phyloP scores from a whole-genome alignment of 2,888 invertebrate species.

The Leucoma salicis region DNA sequence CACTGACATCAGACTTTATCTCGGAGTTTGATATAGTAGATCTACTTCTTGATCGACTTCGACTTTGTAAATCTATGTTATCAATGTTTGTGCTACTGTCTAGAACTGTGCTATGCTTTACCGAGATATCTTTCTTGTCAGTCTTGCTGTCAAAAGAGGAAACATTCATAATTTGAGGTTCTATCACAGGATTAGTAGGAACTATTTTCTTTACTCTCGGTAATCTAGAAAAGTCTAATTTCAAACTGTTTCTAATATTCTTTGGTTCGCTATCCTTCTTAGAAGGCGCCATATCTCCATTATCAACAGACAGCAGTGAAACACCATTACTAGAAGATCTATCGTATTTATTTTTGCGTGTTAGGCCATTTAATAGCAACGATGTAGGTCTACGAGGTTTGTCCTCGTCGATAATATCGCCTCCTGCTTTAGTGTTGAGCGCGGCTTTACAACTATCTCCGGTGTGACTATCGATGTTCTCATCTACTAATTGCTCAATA shows the following conservation, averaged over 20 bases:
- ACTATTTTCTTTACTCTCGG: slow-evolving; percentile 83
- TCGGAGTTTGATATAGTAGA: slow-evolving; percentile 75
- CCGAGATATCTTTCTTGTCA: slow-evolving; percentile 53
- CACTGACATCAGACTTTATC: slow-evolving; percentile 66
- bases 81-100: slow-evolving; percentile 45
- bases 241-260: slow-evolving; percentile 75
- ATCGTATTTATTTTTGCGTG: slow-evolving; percentile 75
- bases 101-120: slow-evolving; percentile 51
- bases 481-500: slow-evolving; percentile 48
- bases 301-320: slow-evolving; percentile 42
- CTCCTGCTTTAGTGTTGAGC: slow-evolving; percentile 31
- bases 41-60: slow-evolving; percentile 69
- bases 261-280: slow-evolving; percentile 62
- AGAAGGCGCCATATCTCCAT: slow-evolving; percentile 46
- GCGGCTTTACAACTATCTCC: slow-evolving; percentile 40
- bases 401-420: slow-evolving; percentile 52
- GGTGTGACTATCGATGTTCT: slow-evolving; percentile 37
- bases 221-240: slow-evolving; percentile 84
- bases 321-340: slow-evolving; percentile 72
- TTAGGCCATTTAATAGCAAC: slow-evolving; percentile 77
- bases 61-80: slow-evolving; percentile 44
- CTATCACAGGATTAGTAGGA: slow-evolving; percentile 81
- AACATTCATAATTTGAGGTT: slow-evolving; percentile 69
- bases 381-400: slow-evolving; percentile 81
- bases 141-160: slow-evolving; percentile 58